A percentile compares a stretch with the other conserved stretches of the same genome.
These are phyloP conservation scores for Oenanthe oenanthe DNA, from an alignment of 2,113 vertebrate genomes.

Conservation along the genomic window DNA sequence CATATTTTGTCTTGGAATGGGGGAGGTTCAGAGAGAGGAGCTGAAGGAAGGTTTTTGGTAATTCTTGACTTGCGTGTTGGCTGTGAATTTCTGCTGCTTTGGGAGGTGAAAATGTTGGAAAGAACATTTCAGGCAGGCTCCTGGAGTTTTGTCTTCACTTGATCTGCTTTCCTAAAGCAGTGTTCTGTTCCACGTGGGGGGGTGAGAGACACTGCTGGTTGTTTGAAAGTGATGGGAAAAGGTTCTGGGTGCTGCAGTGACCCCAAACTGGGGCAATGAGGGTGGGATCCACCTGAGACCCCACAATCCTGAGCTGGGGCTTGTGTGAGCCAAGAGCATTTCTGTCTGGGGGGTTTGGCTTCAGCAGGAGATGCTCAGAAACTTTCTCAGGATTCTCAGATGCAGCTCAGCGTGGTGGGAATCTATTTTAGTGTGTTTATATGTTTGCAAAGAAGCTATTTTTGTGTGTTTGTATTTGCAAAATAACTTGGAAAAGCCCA, in stretches of 20 bases:
- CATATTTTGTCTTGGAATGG: neutral
- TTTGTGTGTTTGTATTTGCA: neutral
- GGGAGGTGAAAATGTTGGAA: neutral
- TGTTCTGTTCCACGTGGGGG: accelerated
- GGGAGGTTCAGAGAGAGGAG: neutral
- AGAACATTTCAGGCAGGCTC: accelerated
- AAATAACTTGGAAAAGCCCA: neutral
- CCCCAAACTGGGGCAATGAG: neutral
- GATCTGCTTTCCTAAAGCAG: neutral
- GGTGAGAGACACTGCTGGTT: neutral
- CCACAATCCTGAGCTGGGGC: neutral
- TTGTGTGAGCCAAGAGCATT: neutral
- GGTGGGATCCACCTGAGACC: accelerated
- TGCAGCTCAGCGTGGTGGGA: neutral
- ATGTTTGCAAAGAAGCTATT: neutral
- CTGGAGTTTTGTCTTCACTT: neutral
- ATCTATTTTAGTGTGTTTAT: neutral
- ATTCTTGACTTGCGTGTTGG: neutral
- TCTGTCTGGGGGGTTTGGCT: neutral
- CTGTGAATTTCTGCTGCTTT: neutral
- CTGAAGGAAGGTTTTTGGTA: no score
- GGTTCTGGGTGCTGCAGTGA: neutral
- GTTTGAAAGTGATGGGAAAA: neutral
- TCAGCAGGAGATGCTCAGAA: accelerated
- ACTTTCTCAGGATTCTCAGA: neutral